Evolutionary conservation across 2,797 vertebrate species (phyloP), one percentile per base, ranked within the genome.

Genomic region (Molossus molossus): DNA sequence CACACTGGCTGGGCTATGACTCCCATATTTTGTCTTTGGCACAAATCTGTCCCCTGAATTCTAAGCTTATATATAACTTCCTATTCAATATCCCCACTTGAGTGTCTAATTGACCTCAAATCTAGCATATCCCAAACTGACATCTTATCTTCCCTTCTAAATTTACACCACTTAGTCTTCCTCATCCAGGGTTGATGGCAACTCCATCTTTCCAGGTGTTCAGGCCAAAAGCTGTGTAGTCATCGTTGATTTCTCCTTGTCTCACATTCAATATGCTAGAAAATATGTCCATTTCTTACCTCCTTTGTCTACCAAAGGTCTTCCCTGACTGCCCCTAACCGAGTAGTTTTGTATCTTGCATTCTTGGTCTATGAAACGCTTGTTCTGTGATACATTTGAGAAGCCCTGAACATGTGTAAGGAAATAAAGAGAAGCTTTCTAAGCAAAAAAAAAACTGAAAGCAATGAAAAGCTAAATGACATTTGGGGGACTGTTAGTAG

Each of bases 361-460:
- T 23, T 69, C 40, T 6, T 69, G 45, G 58, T 10, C 37, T 58
- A 3, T 75, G 27, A 12, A 37, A 76, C 12, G 48, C 17, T 14
- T 64, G 40, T 53, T 9, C 29, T 53, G 9, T 83, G n/a, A 13
- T 33, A 57, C 11, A 57, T 90, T 82, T 57, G 37, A 77, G 90
- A 93, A 76, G 5, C 18, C 7, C 12, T 90, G 23, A 80, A 64
- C 12, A 6, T 27, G 15, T 90, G 6, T 60, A 70, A 58, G 12
- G 73, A 27, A 69, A 92, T n/a, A 81, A 37, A 1, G 14, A 90
- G n/a, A 72, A 87, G 60, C 18, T 65, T 81, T 85, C 48, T 60
- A 64, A 88, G n/a, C 27, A 70, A 72, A 76, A 85, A 37, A 81
- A 80, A 60, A 77, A 33, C 33, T 50, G 75, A 55, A 87, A 81